Evolutionary conservation across 2,113 vertebrate species (phyloP), one percentile per base, ranked within the genome.

Genomic region (Megaceryle maxima): DNA sequence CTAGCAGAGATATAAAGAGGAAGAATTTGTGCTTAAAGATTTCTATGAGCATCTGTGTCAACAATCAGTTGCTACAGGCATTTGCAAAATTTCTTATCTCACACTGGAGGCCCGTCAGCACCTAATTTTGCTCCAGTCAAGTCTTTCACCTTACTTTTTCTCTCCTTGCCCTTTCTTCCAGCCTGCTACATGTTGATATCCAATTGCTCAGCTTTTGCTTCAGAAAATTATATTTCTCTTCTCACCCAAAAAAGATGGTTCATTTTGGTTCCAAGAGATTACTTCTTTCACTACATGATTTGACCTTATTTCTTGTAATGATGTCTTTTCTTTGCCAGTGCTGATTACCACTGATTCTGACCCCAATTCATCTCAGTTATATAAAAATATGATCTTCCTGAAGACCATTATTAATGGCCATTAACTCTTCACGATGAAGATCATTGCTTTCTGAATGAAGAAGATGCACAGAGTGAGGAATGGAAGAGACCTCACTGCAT

Each of bases 21-120:
- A 88, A 88, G 33, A 94, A 75, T 64, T 57, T 60, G 24, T 73
- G 14, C 26, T 82, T 73, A 66, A 91, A 87, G 51, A 57, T 66
- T 82, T 64, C 59, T 91, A 33, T 68, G 43, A 91, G 43, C 8
- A 2, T 78, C 80, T 84, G 35, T 87, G 64, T 84, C 83, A 79
- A 94, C 48, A 76, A 35, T 57, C 62, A 64, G 48, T 35, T 22
- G 48, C 77, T 87, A 92, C 21, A 25, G 51, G 37, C 69, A 79
- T 94, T 91, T 87, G 48, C 35, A 96, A 91, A 89, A 72, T 75
- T 92, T 84, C 39, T 87, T 33, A 41, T 72, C 62, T 87, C 37
- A 25, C 39, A 26, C 74, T 68, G 16, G 62, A 78, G 74, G 87
- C 11, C 46, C 15, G 10, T 76, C 88, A 76, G 39, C 70, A 64